Base-by-base conservation (phyloP, 1,140 invertebrate species). In the Delia radicum region DNA sequence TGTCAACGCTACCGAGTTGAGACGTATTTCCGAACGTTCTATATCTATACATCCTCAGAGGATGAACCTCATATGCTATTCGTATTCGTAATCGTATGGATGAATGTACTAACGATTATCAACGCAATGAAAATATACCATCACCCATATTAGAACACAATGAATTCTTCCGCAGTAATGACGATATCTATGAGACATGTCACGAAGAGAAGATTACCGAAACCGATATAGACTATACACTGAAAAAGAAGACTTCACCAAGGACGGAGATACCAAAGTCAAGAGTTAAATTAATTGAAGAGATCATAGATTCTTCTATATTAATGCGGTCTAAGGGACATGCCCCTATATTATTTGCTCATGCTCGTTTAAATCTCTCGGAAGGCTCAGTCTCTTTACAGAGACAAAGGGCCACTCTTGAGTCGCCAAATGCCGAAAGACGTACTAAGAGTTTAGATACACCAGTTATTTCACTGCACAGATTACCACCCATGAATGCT, bases 361-460 rank as follows among this genome's bases (percentile, higher is more conserved):
- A 94, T 81, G 92, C 92, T 15, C 88, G 92, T 75, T 87, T 95
- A 3, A 94, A 94, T 80, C 86, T 95, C 3, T 94, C 93, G 0
- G 94, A 95, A 87, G 94, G 93, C 15, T 94, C 93, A 26, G 93
- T 92, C 12, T 88, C 92, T 1, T 84, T 94, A 8, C 92, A 94
- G 80, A 89, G 92, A 46, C 92, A 94, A 84, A 92, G 91, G 79
- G 92, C 93, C 12, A 76, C 92, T 7, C 89, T 89, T 80, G 91
- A 92, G 76, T 94, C 93, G 4, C 93, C 93, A 21, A 91, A 91
- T 12, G 87, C 91, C 21, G 91, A 93, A 76, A 88, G 94, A 76
- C 88, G 94, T 80, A 92, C 94, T 0, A 94, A 94, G 84, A 95
- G 94, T 75, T 87, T 95, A 77, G 94, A 95, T 82, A 92, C 93